Conservation (phyloP, 1,140 invertebrate species). For the Drosophila kurseongensis region DNA sequence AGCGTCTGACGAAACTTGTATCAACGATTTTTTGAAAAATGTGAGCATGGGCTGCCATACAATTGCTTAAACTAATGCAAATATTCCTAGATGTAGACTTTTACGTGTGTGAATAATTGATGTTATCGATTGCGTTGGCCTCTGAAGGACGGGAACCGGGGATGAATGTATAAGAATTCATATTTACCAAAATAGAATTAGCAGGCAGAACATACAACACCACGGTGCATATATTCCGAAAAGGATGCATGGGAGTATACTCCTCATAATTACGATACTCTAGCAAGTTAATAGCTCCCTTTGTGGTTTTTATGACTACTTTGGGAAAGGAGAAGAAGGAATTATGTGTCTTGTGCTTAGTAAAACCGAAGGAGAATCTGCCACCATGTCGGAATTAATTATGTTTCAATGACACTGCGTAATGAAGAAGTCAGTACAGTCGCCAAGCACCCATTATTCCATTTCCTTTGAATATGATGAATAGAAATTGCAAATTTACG, state of each 20-base stretch:
- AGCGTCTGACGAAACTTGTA: no score
- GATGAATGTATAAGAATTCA: constrained; percentile 1
- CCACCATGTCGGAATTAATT: constrained; percentile 38
- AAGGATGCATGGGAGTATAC: neutral
- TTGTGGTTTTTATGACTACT: constrained; percentile 35
- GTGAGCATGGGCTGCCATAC: no score
- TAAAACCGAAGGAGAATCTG: constrained; percentile 8
- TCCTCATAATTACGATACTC: constrained; percentile 9
- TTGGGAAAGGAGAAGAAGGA: neutral
- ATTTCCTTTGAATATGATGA: constrained; percentile 58
- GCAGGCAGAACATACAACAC: neutral
- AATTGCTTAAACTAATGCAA: no score
- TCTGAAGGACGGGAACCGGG: neutral
- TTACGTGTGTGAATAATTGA: constrained; percentile 4
- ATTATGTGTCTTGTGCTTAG: constrained; percentile 1
- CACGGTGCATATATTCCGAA: neutral
- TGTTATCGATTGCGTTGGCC: neutral
- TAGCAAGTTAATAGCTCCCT: constrained; percentile 18
- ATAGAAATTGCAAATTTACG: constrained; percentile 57
- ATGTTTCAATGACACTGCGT: constrained; percentile 30
- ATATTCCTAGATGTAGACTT: neutral
- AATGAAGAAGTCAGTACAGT: constrained; percentile 12
- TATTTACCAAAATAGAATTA: constrained; percentile 5
- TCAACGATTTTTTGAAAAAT: no score
- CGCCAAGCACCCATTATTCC: neutral